These are phyloP conservation scores for Eudemis profundana DNA, from an alignment of 2,888 invertebrate genomes.

Conservation along the genomic window DNA sequence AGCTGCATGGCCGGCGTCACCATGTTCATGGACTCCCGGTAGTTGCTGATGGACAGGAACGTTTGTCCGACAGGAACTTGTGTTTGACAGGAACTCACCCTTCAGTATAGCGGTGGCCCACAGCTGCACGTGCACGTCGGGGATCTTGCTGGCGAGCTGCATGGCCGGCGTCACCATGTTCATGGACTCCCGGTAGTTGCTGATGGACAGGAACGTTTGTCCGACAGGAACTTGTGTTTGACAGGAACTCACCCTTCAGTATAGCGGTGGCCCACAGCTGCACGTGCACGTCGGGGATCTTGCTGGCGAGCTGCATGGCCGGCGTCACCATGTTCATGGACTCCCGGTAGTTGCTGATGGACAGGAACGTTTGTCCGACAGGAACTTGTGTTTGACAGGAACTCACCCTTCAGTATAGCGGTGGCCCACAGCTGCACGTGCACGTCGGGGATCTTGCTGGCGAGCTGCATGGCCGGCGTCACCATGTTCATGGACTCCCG, in stretches of 20 bases:
- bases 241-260: constrained; percentile 93
- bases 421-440: constrained; percentile 99
- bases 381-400: no score
- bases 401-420: constrained; percentile 94
- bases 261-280: constrained; percentile 99
- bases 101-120: constrained; percentile 99
- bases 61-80: no score
- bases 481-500: constrained; percentile 99
- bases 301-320: constrained; percentile 98
- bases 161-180: constrained; percentile 99
- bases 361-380: no score
- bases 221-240: no score
- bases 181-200: constrained; percentile 98
- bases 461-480: constrained; percentile 98
- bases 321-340: constrained; percentile 99
- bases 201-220: constrained; percentile 97
- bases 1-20: constrained; percentile 99
- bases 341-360: constrained; percentile 96
- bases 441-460: constrained; percentile 99
- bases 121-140: constrained; percentile 98
- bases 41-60: constrained; percentile 97
- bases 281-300: constrained; percentile 99
- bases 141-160: constrained; percentile 99
- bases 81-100: no score
- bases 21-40: constrained; percentile 99